A percentile compares a stretch with the other conserved stretches of the same genome.
Conservation (phyloP, 1,140 invertebrate species). For the Drosophila subpulchrella region DNA sequence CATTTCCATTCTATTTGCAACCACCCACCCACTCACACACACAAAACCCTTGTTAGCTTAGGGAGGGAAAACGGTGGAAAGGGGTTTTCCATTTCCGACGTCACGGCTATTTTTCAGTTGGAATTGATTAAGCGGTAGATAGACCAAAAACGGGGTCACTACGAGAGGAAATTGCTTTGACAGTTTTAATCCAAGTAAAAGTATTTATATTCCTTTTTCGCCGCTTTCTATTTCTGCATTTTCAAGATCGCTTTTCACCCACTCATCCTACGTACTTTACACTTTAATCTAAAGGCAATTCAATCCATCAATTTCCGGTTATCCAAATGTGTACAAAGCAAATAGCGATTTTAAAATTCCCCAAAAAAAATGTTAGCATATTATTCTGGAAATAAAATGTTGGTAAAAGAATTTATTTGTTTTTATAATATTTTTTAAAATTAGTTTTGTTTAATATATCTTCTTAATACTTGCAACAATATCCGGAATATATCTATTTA, state of each 20-base stretch:
- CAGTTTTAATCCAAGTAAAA: slow-evolving; percentile 52
- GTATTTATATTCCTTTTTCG: slow-evolving; percentile 33
- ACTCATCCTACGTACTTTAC: background rate
- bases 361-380: too few species aligned
- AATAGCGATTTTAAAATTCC: too few species aligned
- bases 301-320: background rate
- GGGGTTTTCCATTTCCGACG: slow-evolving; percentile 57
- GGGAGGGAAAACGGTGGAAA: slow-evolving; percentile 9
- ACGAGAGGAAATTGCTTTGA: slow-evolving; percentile 68
- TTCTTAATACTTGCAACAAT: too few species aligned
- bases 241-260: background rate
- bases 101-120: slow-evolving; percentile 59
- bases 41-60: slow-evolving; percentile 15
- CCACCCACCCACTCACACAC: slow-evolving; percentile 20
- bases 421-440: too few species aligned
- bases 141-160: slow-evolving; percentile 53
- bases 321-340: too few species aligned
- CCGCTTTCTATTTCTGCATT: background rate
- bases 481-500: too few species aligned
- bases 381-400: too few species aligned
- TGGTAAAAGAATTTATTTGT: too few species aligned
- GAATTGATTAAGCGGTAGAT: slow-evolving; percentile 65
- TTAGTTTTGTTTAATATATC: too few species aligned
- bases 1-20: slow-evolving; percentile 49
- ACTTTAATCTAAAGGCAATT: background rate